phyloP scores from a whole-genome alignment of 2,888 invertebrate species.

The Aspidiotus destructor region DNA sequence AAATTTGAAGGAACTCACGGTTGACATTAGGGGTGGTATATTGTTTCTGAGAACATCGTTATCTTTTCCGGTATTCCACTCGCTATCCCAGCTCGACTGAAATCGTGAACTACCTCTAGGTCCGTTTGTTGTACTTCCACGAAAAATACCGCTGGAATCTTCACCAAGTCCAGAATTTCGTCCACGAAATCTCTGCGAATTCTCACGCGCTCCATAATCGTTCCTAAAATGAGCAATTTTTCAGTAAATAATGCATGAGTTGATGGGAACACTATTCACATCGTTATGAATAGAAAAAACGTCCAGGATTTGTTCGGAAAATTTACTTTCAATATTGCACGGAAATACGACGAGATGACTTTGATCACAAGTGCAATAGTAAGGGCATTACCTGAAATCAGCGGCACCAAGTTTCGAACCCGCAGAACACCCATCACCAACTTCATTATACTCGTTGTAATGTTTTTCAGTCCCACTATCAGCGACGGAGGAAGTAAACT shows the following conservation, averaged over 20 bases:
- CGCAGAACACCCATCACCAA: conserved; percentile 19
- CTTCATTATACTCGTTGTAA: conserved; percentile 15
- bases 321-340: too few species aligned
- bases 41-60: conserved; percentile 39
- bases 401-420: conserved; percentile 17
- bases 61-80: conserved; percentile 48
- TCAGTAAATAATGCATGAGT: too few species aligned
- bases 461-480: conserved; percentile 10
- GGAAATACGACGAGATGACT: neutral
- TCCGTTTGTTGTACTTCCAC: conserved; percentile 43
- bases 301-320: too few species aligned
- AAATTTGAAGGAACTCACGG: too few species aligned
- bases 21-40: conserved; percentile 34
- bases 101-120: conserved; percentile 43
- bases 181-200: conserved; percentile 34
- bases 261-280: too few species aligned
- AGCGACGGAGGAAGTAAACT: conserved; percentile 10
- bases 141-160: conserved; percentile 39
- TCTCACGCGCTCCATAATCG: conserved; percentile 20
- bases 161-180: conserved; percentile 39
- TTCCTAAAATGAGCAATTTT: too few species aligned
- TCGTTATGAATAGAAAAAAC: too few species aligned
- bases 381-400: conserved; percentile 8
- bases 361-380: neutral
- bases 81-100: conserved; percentile 40